These are phyloP conservation scores for Aethina tumida DNA, from an alignment of 1,140 invertebrate genomes.

Conservation along the genomic window DNA sequence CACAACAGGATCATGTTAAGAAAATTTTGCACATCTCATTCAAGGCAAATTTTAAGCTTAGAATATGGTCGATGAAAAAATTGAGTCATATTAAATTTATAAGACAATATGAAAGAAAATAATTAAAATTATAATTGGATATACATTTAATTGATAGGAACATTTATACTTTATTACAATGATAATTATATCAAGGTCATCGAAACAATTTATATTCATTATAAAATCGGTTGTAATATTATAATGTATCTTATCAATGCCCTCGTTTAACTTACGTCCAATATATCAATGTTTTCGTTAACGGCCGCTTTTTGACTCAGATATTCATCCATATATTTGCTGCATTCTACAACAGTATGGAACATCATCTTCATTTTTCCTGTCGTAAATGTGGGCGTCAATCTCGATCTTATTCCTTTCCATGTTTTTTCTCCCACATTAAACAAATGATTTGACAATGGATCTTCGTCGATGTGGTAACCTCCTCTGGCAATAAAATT, in stretches of 20 bases:
- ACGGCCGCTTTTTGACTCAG: conserved; percentile 13
- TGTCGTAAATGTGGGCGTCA: conserved; percentile 42
- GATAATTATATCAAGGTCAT: too few relatives aligned
- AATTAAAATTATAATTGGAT: too few relatives aligned
- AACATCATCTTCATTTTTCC: conserved; percentile 43
- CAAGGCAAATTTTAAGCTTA: neutral
- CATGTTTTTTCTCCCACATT: conserved; percentile 35
- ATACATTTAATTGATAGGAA: too few relatives aligned
- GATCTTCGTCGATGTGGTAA: conserved; percentile 36
- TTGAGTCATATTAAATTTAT: too few relatives aligned
- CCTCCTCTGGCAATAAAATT: conserved; percentile 39
- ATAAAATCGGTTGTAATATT: too few relatives aligned
- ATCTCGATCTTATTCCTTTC: conserved; percentile 37
- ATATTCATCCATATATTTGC: conserved; percentile 36
- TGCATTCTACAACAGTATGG: conserved; percentile 15
- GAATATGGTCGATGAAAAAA: too few relatives aligned
- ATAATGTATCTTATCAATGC: too few relatives aligned
- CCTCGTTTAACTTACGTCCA: conserved; percentile 25
- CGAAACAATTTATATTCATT: too few relatives aligned
- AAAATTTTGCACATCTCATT: neutral
- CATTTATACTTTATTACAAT: too few relatives aligned
- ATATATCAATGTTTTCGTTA: conserved; percentile 37
- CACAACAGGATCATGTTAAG: neutral
- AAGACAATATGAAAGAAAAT: neutral
- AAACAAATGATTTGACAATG: conserved; percentile 40